Percentiles rank a stretch among this genome's conserved stretches.
Conservation (phyloP, 2,797 vertebrate genomes). For the Cryptoblepharus egeriae region DNA sequence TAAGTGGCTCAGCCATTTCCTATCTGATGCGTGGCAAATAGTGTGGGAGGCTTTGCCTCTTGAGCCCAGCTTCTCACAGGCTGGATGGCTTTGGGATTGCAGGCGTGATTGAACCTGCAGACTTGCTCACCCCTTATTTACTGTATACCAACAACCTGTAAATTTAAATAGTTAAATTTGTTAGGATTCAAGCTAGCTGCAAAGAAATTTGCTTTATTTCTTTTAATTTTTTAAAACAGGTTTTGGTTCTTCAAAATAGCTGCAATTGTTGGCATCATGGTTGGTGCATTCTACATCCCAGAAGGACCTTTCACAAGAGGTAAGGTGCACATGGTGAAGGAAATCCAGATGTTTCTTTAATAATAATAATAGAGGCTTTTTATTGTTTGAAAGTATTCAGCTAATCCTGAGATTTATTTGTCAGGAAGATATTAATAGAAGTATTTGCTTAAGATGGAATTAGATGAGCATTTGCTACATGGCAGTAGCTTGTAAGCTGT, state of each 20-base stretch:
- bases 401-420: background rate
- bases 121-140: no score
- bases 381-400: background rate
- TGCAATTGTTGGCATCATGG: slow-evolving; percentile 85
- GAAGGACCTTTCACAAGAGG: slow-evolving; percentile 86
- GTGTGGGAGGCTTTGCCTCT: no score
- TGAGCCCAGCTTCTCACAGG: no score
- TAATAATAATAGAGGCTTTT: no score
- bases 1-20: no score
- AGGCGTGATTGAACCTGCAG: no score
- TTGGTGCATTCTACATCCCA: slow-evolving; percentile 93
- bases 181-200: background rate
- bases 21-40: no score
- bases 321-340: slow-evolving; percentile 45
- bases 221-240: slow-evolving; percentile 68
- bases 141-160: no score
- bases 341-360: background rate
- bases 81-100: no score
- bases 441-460: background rate
- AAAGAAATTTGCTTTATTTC: background rate
- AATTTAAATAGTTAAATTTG: background rate
- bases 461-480: background rate
- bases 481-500: background rate
- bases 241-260: slow-evolving; percentile 96
- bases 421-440: background rate